Percentiles rank a stretch among this genome's conserved stretches.
Evolutionary conservation across 1,140 invertebrate genomes (phyloP).

Genomic region (Zaprionus taronus): DNA sequence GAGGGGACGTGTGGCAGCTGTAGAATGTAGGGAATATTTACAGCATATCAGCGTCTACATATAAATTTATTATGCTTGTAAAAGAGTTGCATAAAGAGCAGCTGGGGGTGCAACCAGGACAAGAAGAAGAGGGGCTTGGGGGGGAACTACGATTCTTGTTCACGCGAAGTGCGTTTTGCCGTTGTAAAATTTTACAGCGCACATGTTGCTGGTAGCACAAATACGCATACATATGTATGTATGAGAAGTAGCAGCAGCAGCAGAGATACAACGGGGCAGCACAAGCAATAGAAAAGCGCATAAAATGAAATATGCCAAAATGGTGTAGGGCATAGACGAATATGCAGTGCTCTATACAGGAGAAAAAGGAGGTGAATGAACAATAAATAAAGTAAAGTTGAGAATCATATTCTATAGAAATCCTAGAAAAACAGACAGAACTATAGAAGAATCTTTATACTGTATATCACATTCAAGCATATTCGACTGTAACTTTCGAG

Average conservation of each 20-base stretch:
- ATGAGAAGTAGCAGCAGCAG: conserved; percentile 8
- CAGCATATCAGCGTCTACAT: conserved; percentile 61
- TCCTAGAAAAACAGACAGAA: too few relatives aligned
- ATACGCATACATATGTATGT: conserved; percentile 12
- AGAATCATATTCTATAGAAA: too few relatives aligned
- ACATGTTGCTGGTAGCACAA: conserved; percentile 51
- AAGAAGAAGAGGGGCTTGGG: neutral
- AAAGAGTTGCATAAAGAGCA: conserved; percentile 50
- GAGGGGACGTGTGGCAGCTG: neutral
- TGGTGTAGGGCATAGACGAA: neutral
- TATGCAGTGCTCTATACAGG: neutral
- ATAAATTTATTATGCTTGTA: conserved; percentile 69
- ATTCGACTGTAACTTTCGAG: too few relatives aligned
- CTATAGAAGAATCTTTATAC: too few relatives aligned
- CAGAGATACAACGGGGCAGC: conserved; percentile 5
- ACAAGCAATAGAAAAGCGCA: conserved; percentile 29
- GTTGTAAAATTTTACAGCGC: conserved; percentile 55
- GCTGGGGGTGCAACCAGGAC: conserved; percentile 18
- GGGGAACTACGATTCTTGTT: neutral
- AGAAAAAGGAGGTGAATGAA: neutral
- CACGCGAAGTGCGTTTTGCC: conserved; percentile 23
- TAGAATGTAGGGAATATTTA: conserved; percentile 55
- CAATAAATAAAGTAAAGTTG: neutral
- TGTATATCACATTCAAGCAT: neutral
- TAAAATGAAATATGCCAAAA: conserved; percentile 17